phyloP scores from a whole-genome alignment of 2,113 vertebrate genomes.

The Herpailurus yagouaroundi region DNA sequence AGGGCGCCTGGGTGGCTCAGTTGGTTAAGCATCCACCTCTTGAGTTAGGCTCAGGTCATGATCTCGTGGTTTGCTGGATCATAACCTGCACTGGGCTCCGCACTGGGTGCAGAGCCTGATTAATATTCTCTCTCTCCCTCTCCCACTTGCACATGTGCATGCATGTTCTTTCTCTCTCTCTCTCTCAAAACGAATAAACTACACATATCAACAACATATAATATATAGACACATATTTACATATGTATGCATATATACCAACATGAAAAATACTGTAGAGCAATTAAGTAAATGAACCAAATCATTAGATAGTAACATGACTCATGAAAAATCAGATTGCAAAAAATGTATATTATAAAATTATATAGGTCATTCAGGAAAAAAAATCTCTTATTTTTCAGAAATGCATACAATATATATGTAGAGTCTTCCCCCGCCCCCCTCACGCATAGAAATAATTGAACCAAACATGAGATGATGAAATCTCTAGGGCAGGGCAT shows the following conservation, averaged over 20 bases:
- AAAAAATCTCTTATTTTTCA: not conserved
- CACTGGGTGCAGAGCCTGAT: no score
- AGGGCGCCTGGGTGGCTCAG: no score
- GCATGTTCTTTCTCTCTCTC: no score
- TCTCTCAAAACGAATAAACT: not conserved
- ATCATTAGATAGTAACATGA: not conserved
- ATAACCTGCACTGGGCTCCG: no score
- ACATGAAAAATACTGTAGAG: not conserved
- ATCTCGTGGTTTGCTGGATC: no score
- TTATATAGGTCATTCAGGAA: not conserved
- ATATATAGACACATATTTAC: not conserved
- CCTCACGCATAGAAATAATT: not conserved
- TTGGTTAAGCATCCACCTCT: no score
- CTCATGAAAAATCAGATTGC: not conserved
- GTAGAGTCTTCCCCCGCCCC: not conserved
- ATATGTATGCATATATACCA: not conserved
- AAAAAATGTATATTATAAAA: not conserved
- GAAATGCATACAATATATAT: not conserved
- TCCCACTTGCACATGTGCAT: no score
- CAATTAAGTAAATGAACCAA: constrained; percentile 1
- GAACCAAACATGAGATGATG: not conserved
- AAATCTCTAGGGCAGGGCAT: not conserved
- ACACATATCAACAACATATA: not conserved
- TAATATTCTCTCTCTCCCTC: no score
- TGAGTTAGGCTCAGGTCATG: no score